Percentiles rank a stretch among this genome's conserved stretches.
phyloP scores from a whole-genome alignment of 1,140 invertebrate genomes.

The Drosophila bifasciata region DNA sequence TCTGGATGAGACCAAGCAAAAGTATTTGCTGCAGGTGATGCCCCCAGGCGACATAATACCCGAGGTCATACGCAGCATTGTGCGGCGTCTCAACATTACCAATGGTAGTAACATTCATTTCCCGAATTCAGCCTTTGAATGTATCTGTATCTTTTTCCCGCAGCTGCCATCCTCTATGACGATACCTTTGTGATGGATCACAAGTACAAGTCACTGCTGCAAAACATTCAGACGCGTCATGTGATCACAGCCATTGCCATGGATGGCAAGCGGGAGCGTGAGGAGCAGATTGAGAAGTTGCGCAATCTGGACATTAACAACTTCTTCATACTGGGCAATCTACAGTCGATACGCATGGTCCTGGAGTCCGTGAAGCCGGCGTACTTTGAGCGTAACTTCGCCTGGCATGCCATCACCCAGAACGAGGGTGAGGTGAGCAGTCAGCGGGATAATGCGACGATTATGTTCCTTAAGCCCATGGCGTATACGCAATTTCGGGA shows the following conservation, averaged over 20 bases:
- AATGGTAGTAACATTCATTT: constrained; percentile 86
- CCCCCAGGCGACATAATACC: constrained; percentile 93
- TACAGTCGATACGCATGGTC: constrained; percentile 88
- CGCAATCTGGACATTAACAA: constrained; percentile 94
- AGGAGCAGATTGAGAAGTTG: constrained; percentile 88
- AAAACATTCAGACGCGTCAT: constrained; percentile 94
- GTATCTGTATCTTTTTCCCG: neutral
- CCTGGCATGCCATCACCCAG: constrained; percentile 88
- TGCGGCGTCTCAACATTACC: constrained; percentile 92
- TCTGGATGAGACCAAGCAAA: constrained; percentile 87
- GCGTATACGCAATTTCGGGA: constrained; percentile 86
- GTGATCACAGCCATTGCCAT: constrained; percentile 89
- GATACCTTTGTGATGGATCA: constrained; percentile 95
- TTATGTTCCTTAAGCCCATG: constrained; percentile 88
- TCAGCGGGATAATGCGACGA: constrained; percentile 88
- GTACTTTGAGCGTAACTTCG: constrained; percentile 85
- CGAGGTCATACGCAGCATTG: constrained; percentile 91
- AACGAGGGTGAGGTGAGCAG: constrained; percentile 89
- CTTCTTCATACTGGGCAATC: constrained; percentile 91
- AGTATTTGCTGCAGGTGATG: constrained; percentile 90
- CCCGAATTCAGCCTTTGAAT: neutral
- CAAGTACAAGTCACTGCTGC: constrained; percentile 94
- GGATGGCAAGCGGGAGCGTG: constrained; percentile 85
- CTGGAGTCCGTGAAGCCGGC: constrained; percentile 84
- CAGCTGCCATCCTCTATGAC: constrained; percentile 93